Base-by-base conservation (phyloP, 2,888 invertebrate species). In the Oxyteleia sp. region DNA sequence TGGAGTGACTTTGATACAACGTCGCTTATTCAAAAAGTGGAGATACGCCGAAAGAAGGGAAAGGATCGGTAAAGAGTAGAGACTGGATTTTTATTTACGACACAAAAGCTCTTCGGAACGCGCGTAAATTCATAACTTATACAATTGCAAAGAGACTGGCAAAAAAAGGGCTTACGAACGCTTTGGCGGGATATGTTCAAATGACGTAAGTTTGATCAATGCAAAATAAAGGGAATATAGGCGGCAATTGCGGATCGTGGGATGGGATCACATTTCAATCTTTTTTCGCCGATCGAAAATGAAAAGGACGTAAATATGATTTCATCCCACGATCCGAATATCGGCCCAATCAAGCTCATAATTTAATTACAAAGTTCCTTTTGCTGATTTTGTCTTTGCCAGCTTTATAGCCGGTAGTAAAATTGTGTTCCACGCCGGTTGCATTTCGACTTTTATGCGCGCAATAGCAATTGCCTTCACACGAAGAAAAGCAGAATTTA, bases 401-500 rank as follows among this genome's bases (percentile, higher is more conserved):
- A 26, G 26, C 18, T 79, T 79, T 63, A 71, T n/a, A 13, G 41
- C 13, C n/a, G 51, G 35, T 47, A 64, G 45, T 72, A 72, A 80
- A 80, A 72, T 79, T 80, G 43, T 49, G 49, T 20, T 38, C 63
- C 59, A 23, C 68, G 26, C 35, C 45, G 35, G 45, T 53, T 41
- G 51, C 57, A 53, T 26, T 26, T 41, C 35, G 69, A 78, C 61
- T 69, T 78, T 78, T 69, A 78, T 63, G 69, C 63, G 35, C 53
- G 69, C 63, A 78, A 69, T 78, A 78, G 69, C 78, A 78, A 69
- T 78, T 55, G 63, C 55, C 18, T 11, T 0, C 20, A 43, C 68
- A 51, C 23, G 55, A 68, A 61, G 63, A 68, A 79, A 79, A 55
- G 69, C 49, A n/a, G 32, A 78, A 69, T 78, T 78, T 69, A 78